phyloP scores from a whole-genome alignment of 2,113 vertebrate genomes.

The Labeo rohita region DNA sequence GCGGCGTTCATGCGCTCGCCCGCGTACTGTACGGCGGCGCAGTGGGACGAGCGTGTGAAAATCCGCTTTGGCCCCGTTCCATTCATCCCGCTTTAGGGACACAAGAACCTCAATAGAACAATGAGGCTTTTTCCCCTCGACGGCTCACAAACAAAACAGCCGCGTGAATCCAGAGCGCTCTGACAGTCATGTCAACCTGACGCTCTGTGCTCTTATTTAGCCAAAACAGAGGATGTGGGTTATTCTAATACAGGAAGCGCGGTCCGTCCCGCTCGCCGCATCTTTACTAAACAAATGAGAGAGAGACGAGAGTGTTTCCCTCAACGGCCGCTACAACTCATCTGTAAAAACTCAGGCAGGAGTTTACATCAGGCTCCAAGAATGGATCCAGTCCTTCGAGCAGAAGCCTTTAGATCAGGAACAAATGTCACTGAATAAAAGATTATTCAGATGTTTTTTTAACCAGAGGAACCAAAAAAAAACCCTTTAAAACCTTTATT shows the following conservation, averaged over 20 bases:
- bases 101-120: conserved; percentile 61
- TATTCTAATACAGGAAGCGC: conserved; percentile 59
- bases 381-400: no score
- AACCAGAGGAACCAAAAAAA: no score
- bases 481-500: no score
- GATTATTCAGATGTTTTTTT: no score
- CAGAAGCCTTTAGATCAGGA: no score
- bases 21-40: conserved; percentile 75
- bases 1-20: conserved; percentile 50
- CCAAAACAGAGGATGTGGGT: conserved; percentile 74
- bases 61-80: conserved; percentile 70
- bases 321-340: background rate
- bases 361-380: no score
- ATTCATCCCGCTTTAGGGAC: conserved; percentile 60
- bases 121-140: conserved; percentile 18
- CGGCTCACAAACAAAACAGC: background rate
- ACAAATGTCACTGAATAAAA: no score
- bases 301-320: background rate
- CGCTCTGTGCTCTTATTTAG: conserved; percentile 52
- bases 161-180: background rate
- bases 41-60: conserved; percentile 75
- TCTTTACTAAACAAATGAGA: conserved; percentile 65
- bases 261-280: conserved; percentile 65
- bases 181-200: background rate
- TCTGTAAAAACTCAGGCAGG: background rate